A percentile compares a stretch with the other conserved stretches of the same genome.
phyloP scores from a whole-genome alignment of 1,140 invertebrate species.

The Monomorium pharaonis region DNA sequence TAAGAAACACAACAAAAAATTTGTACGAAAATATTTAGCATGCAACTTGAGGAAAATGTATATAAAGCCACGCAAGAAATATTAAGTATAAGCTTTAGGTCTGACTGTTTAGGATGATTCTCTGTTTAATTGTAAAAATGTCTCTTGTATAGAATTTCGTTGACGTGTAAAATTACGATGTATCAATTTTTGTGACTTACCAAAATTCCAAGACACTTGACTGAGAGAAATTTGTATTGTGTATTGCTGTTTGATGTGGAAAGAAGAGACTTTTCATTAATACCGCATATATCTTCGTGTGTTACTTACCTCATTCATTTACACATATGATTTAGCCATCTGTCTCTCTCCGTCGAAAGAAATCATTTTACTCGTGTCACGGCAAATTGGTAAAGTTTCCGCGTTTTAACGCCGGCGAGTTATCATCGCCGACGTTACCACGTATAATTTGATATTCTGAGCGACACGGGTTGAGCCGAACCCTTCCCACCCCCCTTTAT shows the following conservation, averaged over 20 bases:
- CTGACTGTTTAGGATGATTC: too few species aligned
- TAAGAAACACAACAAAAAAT: too few species aligned
- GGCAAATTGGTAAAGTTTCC: conserved; percentile 71
- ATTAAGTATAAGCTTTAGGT: too few species aligned
- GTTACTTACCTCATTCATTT: neutral
- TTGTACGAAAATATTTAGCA: too few species aligned
- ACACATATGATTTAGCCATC: neutral
- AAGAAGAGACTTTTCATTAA: neutral
- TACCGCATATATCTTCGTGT: neutral
- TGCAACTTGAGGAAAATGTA: too few species aligned
- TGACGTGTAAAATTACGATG: neutral
- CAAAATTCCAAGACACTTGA: neutral
- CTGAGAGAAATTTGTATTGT: neutral
- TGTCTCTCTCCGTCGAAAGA: neutral
- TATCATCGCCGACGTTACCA: conserved; percentile 47
- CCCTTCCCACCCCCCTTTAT: too few species aligned
- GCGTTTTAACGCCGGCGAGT: conserved; percentile 65
- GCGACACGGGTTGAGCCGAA: conserved; percentile 46
- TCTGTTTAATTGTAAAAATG: too few species aligned
- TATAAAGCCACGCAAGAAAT: too few species aligned
- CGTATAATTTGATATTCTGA: conserved; percentile 68
- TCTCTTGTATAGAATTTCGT: neutral
- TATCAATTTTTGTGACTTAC: conserved; percentile 8
- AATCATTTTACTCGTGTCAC: conserved; percentile 56
- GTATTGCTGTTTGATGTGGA: neutral